phyloP scores from a whole-genome alignment of 2,888 invertebrate genomes.

The Athetis lepigone region DNA sequence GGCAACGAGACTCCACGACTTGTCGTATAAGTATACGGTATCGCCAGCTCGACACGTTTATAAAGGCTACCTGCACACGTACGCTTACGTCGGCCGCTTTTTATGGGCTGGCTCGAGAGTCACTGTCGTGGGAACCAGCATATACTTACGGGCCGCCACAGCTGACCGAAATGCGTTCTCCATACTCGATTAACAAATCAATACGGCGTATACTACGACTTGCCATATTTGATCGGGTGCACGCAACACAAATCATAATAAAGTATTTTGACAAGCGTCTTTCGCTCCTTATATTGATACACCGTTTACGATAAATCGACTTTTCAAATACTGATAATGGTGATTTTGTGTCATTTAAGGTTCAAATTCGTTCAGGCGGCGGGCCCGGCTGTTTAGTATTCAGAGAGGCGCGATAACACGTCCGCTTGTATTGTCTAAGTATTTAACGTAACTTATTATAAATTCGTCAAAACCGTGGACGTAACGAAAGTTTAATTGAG shows the following conservation, averaged over 20 bases:
- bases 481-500: constrained; percentile 81
- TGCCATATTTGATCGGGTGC: constrained; percentile 80
- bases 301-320: constrained; percentile 61
- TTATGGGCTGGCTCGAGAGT: constrained; percentile 87
- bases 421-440: constrained; percentile 79
- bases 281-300: constrained; percentile 76
- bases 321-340: constrained; percentile 55
- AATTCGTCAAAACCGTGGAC: constrained; percentile 83
- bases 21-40: constrained; percentile 78
- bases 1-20: constrained; percentile 66
- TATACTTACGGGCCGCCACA: constrained; percentile 87
- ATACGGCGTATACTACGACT: constrained; percentile 81
- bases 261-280: constrained; percentile 75
- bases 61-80: constrained; percentile 88
- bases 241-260: constrained; percentile 76
- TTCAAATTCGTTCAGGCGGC: constrained; percentile 71
- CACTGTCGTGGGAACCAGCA: constrained; percentile 90
- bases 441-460: constrained; percentile 78
- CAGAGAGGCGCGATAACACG: constrained; percentile 77
- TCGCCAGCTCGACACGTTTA: constrained; percentile 78
- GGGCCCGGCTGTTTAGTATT: constrained; percentile 78
- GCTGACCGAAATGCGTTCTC: constrained; percentile 91
- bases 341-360: constrained; percentile 64
- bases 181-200: constrained; percentile 90
- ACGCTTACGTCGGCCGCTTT: constrained; percentile 87